A percentile compares a stretch with the other conserved stretches of the same genome.
These are phyloP conservation scores for Xiphophorus hellerii DNA, from an alignment of 2,113 vertebrate species.

Conservation along the genomic window DNA sequence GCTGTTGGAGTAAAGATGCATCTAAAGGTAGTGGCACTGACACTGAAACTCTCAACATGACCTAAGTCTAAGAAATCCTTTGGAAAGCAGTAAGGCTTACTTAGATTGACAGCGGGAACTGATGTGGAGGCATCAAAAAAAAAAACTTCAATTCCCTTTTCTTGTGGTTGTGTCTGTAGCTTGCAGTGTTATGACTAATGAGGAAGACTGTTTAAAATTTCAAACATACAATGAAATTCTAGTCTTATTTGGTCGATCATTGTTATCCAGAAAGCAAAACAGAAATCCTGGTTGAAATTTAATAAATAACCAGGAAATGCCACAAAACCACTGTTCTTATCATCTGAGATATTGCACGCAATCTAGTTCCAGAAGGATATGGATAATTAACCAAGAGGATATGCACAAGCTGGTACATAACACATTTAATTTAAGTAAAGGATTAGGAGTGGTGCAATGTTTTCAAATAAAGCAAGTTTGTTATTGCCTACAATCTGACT, in stretches of 20 bases:
- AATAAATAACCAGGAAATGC: slow-evolving; percentile 1
- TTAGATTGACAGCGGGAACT: background rate
- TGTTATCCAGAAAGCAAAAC: background rate
- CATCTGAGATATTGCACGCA: background rate
- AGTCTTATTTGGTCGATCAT: background rate
- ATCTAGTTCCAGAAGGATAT: background rate
- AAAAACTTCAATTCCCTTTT: background rate
- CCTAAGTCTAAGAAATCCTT: background rate
- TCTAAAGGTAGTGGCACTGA: no score
- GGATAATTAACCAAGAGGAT: background rate
- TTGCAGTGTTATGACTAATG: background rate
- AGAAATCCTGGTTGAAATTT: background rate
- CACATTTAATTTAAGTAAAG: background rate
- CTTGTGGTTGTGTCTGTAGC: background rate
- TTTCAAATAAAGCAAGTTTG: background rate
- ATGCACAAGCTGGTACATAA: background rate
- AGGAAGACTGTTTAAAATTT: slow-evolving; percentile 7
- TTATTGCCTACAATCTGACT: background rate
- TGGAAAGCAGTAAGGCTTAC: background rate
- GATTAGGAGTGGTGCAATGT: no score
- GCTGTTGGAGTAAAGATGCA: background rate
- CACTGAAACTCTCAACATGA: background rate
- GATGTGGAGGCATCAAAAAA: background rate
- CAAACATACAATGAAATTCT: background rate
- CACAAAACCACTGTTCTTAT: background rate